Conservation (phyloP, 2,888 invertebrate species). For the Cotesia congregata region DNA sequence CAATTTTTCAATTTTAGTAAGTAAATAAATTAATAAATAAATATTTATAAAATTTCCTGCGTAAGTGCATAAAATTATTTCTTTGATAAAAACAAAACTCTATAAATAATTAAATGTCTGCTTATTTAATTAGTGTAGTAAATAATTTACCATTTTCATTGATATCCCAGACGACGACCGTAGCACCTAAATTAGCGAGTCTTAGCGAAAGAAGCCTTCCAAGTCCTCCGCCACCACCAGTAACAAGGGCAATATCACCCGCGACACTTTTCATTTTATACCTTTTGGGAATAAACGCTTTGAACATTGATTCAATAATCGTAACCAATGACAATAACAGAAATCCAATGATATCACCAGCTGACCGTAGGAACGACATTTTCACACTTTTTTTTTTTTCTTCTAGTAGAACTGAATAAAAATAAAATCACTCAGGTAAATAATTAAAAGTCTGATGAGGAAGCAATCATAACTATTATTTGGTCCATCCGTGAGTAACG, state of each 20-base stretch:
- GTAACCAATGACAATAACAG: conserved; percentile 71
- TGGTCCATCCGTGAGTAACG: not conserved
- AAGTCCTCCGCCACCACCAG: conserved; percentile 90
- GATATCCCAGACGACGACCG: conserved; percentile 91
- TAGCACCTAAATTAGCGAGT: conserved; percentile 83
- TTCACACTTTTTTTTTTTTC: conserved; percentile 25
- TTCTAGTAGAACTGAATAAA: not conserved
- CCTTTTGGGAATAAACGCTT: conserved; percentile 73
- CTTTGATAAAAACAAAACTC: no score
- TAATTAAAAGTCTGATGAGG: conserved; percentile 8
- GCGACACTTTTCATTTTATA: conserved; percentile 79
- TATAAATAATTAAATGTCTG: no score
- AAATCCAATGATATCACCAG: conserved; percentile 75
- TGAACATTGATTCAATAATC: conserved; percentile 73
- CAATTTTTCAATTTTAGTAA: no score
- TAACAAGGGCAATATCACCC: conserved; percentile 86
- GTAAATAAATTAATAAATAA: no score
- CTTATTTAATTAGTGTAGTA: not conserved
- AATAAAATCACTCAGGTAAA: conserved; percentile 17
- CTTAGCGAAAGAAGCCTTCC: conserved; percentile 84
- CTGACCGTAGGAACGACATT: conserved; percentile 72
- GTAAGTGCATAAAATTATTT: no score
- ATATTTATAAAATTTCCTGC: no score
- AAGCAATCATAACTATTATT: conserved; percentile 14
- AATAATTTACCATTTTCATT: conserved; percentile 80